These are phyloP conservation scores for Diorhabda sublineata DNA, from an alignment of 1,140 invertebrate species.

Conservation along the genomic window DNA sequence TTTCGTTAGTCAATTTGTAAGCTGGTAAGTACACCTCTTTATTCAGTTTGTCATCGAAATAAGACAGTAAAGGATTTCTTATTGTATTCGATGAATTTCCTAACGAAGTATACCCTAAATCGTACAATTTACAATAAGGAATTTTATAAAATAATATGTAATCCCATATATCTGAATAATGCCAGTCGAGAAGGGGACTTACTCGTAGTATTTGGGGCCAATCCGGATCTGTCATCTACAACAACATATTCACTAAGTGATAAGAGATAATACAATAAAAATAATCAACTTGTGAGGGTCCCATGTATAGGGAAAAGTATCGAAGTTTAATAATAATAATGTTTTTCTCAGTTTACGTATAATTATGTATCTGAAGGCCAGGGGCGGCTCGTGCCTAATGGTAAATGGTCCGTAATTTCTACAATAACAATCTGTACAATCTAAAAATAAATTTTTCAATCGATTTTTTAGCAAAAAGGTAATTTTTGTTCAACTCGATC, in stretches of 20 bases:
- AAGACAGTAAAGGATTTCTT: conserved; percentile 66
- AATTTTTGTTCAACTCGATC: too few species aligned
- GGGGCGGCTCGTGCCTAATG: too few species aligned
- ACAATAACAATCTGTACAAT: too few species aligned
- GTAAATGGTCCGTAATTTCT: too few species aligned
- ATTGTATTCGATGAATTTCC: conserved; percentile 73
- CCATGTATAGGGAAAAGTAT: too few species aligned
- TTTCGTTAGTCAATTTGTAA: conserved; percentile 65
- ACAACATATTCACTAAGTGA: conserved; percentile 35
- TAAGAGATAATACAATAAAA: conserved; percentile 12
- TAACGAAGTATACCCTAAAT: conserved; percentile 85
- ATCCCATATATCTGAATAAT: conserved; percentile 83
- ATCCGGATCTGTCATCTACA: conserved; percentile 72
- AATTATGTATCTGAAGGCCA: too few species aligned
- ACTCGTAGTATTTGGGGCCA: conserved; percentile 88
- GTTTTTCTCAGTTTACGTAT: too few species aligned
- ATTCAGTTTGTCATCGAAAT: conserved; percentile 38
- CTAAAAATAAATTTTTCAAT: too few species aligned
- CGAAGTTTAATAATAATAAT: too few species aligned
- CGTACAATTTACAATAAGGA: conserved; percentile 86
- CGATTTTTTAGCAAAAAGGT: too few species aligned
- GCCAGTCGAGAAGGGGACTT: conserved; percentile 86
- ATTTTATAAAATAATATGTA: conserved; percentile 74
- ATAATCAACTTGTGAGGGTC: conserved; percentile 10
- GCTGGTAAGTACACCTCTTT: conserved; percentile 70